Percentiles rank a stretch among this genome's conserved stretches.
phyloP scores from a whole-genome alignment of 1,140 invertebrate genomes.

The Anastatus disparis region DNA sequence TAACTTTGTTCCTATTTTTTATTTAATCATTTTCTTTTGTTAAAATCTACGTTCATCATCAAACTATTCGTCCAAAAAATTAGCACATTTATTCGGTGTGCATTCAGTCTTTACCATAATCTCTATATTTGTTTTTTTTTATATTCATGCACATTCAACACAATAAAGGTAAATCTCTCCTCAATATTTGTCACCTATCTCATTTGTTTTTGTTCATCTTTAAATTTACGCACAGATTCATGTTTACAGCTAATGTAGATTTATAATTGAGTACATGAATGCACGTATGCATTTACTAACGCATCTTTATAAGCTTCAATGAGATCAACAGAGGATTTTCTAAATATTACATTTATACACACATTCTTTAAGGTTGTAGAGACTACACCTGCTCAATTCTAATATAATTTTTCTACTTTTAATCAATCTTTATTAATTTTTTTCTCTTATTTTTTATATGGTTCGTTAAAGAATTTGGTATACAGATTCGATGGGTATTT shows the following conservation, averaged over 20 bases:
- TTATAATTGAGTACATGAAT: background rate
- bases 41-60: conserved; percentile 29
- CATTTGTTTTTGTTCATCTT: conserved; percentile 3
- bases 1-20: background rate
- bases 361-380: conserved; percentile 28
- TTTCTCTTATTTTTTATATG: conserved; percentile 7
- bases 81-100: conserved; percentile 34
- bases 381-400: conserved; percentile 30
- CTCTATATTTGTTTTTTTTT: conserved; percentile 11
- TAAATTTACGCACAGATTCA: conserved; percentile 27
- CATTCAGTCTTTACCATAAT: conserved; percentile 36
- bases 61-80: conserved; percentile 39
- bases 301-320: conserved; percentile 32
- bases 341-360: conserved; percentile 42
- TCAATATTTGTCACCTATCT: conserved; percentile 13
- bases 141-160: conserved; percentile 3
- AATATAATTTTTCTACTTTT: conserved; percentile 17
- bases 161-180: background rate
- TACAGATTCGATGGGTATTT: conserved; percentile 14
- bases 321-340: conserved; percentile 41
- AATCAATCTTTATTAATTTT: conserved; percentile 9
- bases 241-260: conserved; percentile 23
- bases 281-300: conserved; percentile 4
- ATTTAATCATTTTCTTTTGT: conserved; percentile 23
- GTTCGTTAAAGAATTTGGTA: conserved; percentile 40